Evolutionary conservation across 2,888 invertebrate species (phyloP).

Genomic region (Odontomyia ornata): DNA sequence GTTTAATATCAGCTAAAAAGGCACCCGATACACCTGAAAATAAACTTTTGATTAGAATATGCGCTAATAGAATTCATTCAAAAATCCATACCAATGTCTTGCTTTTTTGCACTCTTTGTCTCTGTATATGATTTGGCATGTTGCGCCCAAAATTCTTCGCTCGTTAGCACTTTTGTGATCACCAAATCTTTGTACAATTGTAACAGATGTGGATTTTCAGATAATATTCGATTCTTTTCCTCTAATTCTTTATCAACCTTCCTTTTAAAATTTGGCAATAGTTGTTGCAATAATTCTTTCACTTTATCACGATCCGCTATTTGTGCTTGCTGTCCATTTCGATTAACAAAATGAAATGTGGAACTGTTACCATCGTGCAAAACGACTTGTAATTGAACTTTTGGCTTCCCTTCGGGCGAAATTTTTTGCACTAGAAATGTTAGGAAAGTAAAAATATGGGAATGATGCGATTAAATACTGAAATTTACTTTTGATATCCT

Average conservation of each 20-base stretch:
- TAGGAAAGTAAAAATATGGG: too few relatives aligned
- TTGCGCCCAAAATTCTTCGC: slow-evolving; percentile 98
- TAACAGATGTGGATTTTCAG: slow-evolving; percentile 88
- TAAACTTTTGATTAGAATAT: too few relatives aligned
- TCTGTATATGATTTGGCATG: slow-evolving; percentile 82
- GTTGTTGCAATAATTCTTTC: slow-evolving; percentile 87
- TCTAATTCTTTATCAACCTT: slow-evolving; percentile 91
- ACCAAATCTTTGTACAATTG: slow-evolving; percentile 97
- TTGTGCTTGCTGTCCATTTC: slow-evolving; percentile 82
- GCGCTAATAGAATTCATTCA: too few relatives aligned
- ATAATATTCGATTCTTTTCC: slow-evolving; percentile 88
- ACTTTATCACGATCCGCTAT: slow-evolving; percentile 91
- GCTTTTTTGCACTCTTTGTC: slow-evolving; percentile 76
- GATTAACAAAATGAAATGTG: slow-evolving; percentile 97
- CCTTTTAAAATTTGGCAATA: slow-evolving; percentile 92
- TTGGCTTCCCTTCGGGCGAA: slow-evolving; percentile 94
- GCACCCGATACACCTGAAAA: slow-evolving; percentile 74
- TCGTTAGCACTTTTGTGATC: slow-evolving; percentile 91
- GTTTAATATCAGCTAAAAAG: slow-evolving; percentile 92
- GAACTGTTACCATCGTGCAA: slow-evolving; percentile 92
- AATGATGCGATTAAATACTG: neutral
- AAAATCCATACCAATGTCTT: slow-evolving; percentile 85
- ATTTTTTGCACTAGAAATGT: slow-evolving; percentile 88
- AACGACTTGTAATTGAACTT: slow-evolving; percentile 97
- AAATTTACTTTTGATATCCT: slow-evolving; percentile 91